phyloP scores from a whole-genome alignment of 1,140 invertebrate genomes.

The Polypedilum pembai region DNA sequence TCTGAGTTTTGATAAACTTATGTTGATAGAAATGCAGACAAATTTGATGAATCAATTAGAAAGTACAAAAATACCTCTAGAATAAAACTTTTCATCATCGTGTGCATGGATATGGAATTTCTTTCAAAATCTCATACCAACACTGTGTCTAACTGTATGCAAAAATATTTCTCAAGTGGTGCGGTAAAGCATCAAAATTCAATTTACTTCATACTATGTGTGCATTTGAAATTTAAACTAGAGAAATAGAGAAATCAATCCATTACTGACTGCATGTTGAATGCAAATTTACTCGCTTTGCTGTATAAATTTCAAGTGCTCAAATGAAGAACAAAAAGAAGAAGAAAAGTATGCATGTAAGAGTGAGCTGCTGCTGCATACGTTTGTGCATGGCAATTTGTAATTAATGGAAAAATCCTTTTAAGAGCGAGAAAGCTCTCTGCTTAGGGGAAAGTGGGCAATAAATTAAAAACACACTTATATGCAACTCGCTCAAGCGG shows the following conservation, averaged over 20 bases:
- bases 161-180: constrained; percentile 14
- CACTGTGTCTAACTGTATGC: too few relatives aligned
- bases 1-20: background rate
- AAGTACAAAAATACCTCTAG: background rate
- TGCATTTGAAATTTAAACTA: too few relatives aligned
- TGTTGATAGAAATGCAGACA: constrained; percentile 14
- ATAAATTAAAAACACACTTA: constrained; percentile 19
- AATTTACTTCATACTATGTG: background rate
- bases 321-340: too few relatives aligned
- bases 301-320: background rate
- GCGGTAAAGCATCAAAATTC: constrained; percentile 16
- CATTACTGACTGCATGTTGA: background rate
- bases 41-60: constrained; percentile 1
- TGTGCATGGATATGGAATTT: background rate
- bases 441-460: background rate
- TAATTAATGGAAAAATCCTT: constrained; percentile 19
- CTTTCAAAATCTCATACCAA: background rate
- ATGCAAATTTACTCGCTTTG: background rate
- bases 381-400: constrained; percentile 9
- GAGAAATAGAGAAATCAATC: background rate
- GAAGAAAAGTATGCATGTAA: background rate
- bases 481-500: background rate
- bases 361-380: too few relatives aligned
- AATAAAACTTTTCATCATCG: background rate
- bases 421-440: background rate